These are phyloP conservation scores for Pycnomerus fuliginosus DNA, from an alignment of 2,888 invertebrate species.

Conservation along the genomic window DNA sequence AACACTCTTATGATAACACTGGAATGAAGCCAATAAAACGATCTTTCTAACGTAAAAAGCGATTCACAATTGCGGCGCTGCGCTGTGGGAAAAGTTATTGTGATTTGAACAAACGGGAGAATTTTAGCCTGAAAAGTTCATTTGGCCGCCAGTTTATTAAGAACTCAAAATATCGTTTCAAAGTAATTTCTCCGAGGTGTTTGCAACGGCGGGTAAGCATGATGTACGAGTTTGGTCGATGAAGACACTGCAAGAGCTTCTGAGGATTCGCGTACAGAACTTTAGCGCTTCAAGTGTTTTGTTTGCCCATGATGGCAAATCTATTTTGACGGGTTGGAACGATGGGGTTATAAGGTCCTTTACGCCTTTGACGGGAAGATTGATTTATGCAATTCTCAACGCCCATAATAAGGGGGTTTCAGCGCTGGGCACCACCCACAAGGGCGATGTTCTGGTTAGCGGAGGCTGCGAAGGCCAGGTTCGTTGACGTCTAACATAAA, in stretches of 20 bases:
- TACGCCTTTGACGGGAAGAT: constrained; percentile 77
- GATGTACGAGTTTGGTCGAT: constrained; percentile 86
- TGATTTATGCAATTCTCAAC: constrained; percentile 80
- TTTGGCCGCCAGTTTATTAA: too few species aligned
- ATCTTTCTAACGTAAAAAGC: too few species aligned
- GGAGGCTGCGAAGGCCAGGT: constrained; percentile 93
- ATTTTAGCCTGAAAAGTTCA: too few species aligned
- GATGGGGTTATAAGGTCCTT: constrained; percentile 81
- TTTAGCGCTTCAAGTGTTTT: constrained; percentile 78
- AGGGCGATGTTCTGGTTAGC: constrained; percentile 73
- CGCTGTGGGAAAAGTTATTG: too few species aligned
- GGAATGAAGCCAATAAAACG: too few species aligned
- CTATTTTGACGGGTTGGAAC: constrained; percentile 81
- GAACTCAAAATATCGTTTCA: constrained; percentile 24
- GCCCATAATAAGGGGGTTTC: constrained; percentile 90
- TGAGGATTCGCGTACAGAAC: constrained; percentile 84
- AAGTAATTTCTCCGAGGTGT: constrained; percentile 79
- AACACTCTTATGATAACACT: too few species aligned
- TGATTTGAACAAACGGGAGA: too few species aligned
- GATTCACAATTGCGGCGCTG: too few species aligned
- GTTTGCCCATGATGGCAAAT: constrained; percentile 77
- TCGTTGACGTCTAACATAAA: neutral
- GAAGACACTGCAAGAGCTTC: constrained; percentile 71
- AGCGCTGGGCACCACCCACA: constrained; percentile 72
- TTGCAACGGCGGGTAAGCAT: constrained; percentile 83